Evolutionary conservation across 1,140 invertebrate species (phyloP).

Genomic region (Aphaenogaster ashmeadi): DNA sequence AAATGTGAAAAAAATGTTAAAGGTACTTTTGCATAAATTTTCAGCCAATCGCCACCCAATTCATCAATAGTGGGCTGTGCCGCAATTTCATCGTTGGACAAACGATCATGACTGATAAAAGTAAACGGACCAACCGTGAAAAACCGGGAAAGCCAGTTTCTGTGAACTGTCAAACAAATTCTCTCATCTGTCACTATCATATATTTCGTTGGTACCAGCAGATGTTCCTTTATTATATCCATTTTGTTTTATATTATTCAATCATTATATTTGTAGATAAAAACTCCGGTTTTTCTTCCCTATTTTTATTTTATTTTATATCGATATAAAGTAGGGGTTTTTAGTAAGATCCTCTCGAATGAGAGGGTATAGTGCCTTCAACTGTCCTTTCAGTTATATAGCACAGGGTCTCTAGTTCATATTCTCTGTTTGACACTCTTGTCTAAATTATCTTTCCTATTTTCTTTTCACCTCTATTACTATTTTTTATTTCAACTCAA

Average conservation of each 20-base stretch:
- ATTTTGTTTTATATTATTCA: conserved; percentile 69
- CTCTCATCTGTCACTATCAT: conserved; percentile 80
- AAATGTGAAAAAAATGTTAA: conserved; percentile 44
- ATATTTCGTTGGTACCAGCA: conserved; percentile 83
- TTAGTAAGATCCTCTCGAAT: too few species aligned
- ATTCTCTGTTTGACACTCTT: too few species aligned
- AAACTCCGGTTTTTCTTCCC: background rate
- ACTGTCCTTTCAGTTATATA: too few species aligned
- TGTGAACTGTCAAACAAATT: conserved; percentile 82
- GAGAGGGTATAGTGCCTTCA: too few species aligned
- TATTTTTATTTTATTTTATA: conserved; percentile 7
- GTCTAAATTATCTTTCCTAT: too few species aligned
- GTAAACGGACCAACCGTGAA: conserved; percentile 77
- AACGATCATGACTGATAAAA: conserved; percentile 82
- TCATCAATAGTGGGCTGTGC: conserved; percentile 82
- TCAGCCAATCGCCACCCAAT: conserved; percentile 82
- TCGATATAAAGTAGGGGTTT: background rate
- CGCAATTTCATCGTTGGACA: conserved; percentile 83
- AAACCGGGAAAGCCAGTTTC: conserved; percentile 82
- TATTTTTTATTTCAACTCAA: too few species aligned
- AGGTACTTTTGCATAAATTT: conserved; percentile 83
- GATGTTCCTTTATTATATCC: conserved; percentile 80
- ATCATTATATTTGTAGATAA: background rate
- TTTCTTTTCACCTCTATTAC: too few species aligned
- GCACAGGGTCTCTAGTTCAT: too few species aligned